A percentile compares a stretch with the other conserved stretches of the same genome.
Evolutionary conservation across 2,113 vertebrate species (phyloP).

Genomic region (Girardinichthys multiradiatus): DNA sequence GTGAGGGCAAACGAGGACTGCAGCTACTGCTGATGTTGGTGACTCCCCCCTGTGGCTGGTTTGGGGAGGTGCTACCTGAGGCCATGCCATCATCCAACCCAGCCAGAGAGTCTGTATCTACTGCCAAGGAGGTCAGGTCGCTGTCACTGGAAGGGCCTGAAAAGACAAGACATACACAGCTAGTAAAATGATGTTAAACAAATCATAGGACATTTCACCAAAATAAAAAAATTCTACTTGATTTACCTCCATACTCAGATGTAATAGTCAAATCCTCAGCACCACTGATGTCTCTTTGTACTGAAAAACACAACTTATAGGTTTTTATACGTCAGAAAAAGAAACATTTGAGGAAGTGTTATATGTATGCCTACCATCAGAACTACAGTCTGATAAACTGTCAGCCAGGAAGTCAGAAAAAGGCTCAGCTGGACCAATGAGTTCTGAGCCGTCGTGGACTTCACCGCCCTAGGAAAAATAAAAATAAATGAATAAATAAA

Average conservation of each 20-base stretch:
- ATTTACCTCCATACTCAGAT: constrained; percentile 88
- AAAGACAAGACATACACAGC: neutral
- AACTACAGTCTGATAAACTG: constrained; percentile 90
- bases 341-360: neutral
- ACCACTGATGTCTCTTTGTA: constrained; percentile 84
- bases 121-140: constrained; percentile 87
- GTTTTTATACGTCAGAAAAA: neutral
- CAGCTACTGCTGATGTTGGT: constrained; percentile 65
- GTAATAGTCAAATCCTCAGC: constrained; percentile 86
- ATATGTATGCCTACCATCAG: constrained; percentile 83
- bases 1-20: constrained; percentile 70
- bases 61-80: constrained; percentile 91
- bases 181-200: neutral
- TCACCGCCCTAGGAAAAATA: constrained; percentile 87
- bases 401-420: constrained; percentile 85
- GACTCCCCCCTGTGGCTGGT: constrained; percentile 79
- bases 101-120: constrained; percentile 89
- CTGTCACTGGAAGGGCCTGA: constrained; percentile 91
- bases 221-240: neutral
- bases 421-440: constrained; percentile 93
- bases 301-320: constrained; percentile 70
- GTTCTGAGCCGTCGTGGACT: constrained; percentile 93
- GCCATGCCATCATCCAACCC: constrained; percentile 97
- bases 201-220: neutral
- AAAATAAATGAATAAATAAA: neutral